These are phyloP conservation scores for Buphagus erythrorhynchus DNA, from an alignment of 2,797 vertebrate genomes.

Conservation along the genomic window DNA sequence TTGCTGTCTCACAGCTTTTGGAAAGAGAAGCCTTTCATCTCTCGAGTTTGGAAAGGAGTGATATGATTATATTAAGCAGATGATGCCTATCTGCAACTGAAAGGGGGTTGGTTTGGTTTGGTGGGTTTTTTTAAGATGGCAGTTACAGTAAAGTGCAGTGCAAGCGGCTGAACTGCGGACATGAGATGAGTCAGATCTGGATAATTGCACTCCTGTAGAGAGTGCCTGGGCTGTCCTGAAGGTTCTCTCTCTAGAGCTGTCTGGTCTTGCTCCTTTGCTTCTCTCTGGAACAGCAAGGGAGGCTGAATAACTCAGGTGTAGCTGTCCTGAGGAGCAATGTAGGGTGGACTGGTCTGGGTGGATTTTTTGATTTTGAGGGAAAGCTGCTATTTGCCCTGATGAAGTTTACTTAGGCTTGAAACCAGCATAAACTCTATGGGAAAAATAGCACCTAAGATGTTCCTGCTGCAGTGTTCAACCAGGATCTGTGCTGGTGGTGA, in stretches of 20 bases:
- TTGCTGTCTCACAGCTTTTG: constrained; percentile 38
- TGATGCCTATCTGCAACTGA: constrained; percentile 11
- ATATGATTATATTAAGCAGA: background rate
- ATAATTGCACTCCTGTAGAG: background rate
- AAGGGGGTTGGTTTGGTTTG: background rate
- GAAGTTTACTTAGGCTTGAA: background rate
- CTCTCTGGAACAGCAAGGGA: background rate
- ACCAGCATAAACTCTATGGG: background rate
- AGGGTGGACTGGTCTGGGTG: background rate
- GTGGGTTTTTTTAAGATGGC: background rate
- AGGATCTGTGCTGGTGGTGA: background rate
- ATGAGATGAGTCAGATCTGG: background rate
- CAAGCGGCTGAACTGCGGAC: background rate
- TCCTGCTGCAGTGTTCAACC: background rate
- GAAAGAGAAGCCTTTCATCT: constrained; percentile 29
- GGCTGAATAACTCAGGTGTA: background rate
- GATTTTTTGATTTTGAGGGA: background rate
- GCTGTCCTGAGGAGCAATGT: background rate
- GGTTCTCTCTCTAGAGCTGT: background rate
- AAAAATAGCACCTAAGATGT: background rate
- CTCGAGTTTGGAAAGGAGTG: background rate
- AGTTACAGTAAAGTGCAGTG: background rate
- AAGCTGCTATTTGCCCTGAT: background rate
- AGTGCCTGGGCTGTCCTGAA: background rate
- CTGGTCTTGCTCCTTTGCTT: background rate